Base-by-base conservation (phyloP, 2,113 vertebrate genomes). In the Apteryx mantelli region DNA sequence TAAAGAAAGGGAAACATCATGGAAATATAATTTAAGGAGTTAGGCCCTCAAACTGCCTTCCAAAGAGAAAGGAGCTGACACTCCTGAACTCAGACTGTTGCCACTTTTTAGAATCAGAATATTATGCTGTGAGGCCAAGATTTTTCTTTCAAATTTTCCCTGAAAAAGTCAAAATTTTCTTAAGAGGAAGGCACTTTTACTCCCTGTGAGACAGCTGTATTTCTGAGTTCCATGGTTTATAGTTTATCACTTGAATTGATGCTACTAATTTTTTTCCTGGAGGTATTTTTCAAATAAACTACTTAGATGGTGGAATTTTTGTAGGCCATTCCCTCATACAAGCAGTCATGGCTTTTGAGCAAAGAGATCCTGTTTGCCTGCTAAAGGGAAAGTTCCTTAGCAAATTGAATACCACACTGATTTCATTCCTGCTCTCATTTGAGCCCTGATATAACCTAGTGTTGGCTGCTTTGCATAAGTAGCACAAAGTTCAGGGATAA, bases 381-480 rank as follows among this genome's bases (percentile, higher is more conserved):
- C 21, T 40, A 74, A 74, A 25, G 13, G 55, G 22, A 24, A 75
- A 68, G 20, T 79, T 95, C 48, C 21, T 75, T 76, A 82, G 22
- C 24, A 74, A 80, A 52, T 4, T 42, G 40, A 65, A 7, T 22
- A 5, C 56, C 12, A 9, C 65, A 42, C 25, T 48, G 66, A 69
- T 32, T 88, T 73, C 0, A 32, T 40, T 94, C 48, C 32, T 56
- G 38, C 58, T 60, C 32, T 91, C 20, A 10, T 71, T 26, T 0
- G 4, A 91, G 42, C 73, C 48, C 24, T 88, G 83, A 78, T 42
- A 44, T 1, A 4, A 24, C 26, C 95, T 66, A 25, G 46, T 32
- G 19, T 74, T 89, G 65, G 4, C 58, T 94, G 58, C 64, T 75
- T 96, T 89, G 71, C 16, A 82, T 93, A 85, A 95, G 76, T 44